Base-by-base conservation (phyloP, 2,888 invertebrate genomes). In the Eupithecia pulchellata region DNA sequence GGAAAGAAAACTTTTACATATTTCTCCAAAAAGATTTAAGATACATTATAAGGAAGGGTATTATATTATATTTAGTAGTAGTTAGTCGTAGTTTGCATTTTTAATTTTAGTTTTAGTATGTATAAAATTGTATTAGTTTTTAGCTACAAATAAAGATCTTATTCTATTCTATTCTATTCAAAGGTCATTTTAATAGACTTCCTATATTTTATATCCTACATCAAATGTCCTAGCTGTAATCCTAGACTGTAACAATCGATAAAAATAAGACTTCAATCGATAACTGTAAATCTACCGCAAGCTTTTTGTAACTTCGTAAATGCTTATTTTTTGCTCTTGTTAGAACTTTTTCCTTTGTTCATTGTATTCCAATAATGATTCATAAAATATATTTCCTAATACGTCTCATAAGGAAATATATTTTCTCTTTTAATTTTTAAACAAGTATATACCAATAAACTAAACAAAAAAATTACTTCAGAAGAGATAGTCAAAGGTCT, bases 241-340 rank as follows among this genome's bases (percentile, higher is more conserved):
- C 25, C n/a, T n/a, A n/a, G 20, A 47, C 36, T 27, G 30, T 14
- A 47, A 27, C 58, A 66, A 61, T 52, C 73, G 69, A 69, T 73
- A 69, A 73, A 68, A 69, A 73, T 67, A 73, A 73, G 39, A 61
- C 30, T 36, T 52, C 4, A 36, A 32, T 55, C 42, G 73, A 72
- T 76, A 78, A 78, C 78, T 74, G 78, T 78, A 78, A 76, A 78
- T 75, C 71, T 78, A 76, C 78, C 78, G 78, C 75, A 76, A 78
- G 70, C 47, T 76, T 66, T 58, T 13, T 58, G 58, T 57, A 60
- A 27, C 42, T n/a, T 29, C 13, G 57, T 55, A 55, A 68, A 72
- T 55, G 62, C 8, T 27, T 47, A 47, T 64, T 60, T 42, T 58
- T 27, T 61, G 11, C 60, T 39, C 47, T 9, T 61, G 61, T n/a